Base-by-base conservation (phyloP, 2,888 invertebrate genomes). In the Apodemia duryi region DNA sequence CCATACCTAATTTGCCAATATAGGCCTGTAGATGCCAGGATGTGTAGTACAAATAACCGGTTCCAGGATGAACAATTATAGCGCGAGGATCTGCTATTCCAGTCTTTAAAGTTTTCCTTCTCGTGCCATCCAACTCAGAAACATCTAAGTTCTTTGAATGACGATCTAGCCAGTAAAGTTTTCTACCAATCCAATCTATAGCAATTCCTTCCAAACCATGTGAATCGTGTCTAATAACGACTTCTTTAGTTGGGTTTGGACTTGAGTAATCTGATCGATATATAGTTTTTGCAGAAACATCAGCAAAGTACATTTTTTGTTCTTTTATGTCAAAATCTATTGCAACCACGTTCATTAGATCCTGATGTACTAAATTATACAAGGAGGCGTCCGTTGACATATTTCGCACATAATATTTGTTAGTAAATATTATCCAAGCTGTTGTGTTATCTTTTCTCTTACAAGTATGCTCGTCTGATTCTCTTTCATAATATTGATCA, bases 171-270 rank as follows among this genome's bases (percentile, higher is more conserved):
- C 99, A 99, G 83, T 99, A 99, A 1, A 99, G 91, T 83, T 99
- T 99, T 54, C 98, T 92, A 1, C 96, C 98, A 54, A 99, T 94
- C 99, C 99, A 99, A 85, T 99, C 99, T 9, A 99, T 94, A 0
- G 98, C 96, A 62, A 99, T 95, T 10, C 99, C 99, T 92, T 99
- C 99, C n/a, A 99, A 92, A 1, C 98, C 98, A 76, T 98, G 97
- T 0, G 98, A 98, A 79, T 98, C 98, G 78, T 98, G 98, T 61
- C 97, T 93, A 61, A 99, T 95, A 0, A 98, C 95, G 0, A 97
- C 94, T 85, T 98, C 97, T 72, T 95, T 95, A 1, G 94, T 93
- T 0, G 95, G 95, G 63, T 84, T 92, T 6, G 92, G 92, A 67
- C 93, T 93, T 0, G 86, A 76, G 73, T 93, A 94, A 71, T 94